Percentiles rank a stretch among this genome's conserved stretches.
Conservation (phyloP, 2,797 vertebrate species). For the Falco berigora region DNA sequence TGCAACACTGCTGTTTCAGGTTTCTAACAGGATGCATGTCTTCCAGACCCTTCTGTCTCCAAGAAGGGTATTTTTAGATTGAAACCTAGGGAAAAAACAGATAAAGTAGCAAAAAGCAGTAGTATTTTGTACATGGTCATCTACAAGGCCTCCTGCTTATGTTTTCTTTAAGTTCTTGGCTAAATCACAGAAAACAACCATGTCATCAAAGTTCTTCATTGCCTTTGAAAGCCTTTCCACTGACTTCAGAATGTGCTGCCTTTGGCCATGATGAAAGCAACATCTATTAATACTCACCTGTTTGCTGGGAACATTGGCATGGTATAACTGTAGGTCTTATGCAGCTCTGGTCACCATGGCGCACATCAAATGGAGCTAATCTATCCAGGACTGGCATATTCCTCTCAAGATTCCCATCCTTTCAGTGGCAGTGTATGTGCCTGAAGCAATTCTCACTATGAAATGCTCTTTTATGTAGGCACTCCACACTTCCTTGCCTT, state of each 20-base stretch:
- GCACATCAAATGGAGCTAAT: background rate
- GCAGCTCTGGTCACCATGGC: background rate
- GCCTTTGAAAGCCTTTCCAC: background rate
- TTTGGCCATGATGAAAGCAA: background rate
- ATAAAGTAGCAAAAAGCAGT: background rate
- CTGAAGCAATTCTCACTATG: background rate
- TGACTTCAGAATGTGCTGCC: background rate
- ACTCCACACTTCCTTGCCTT: background rate
- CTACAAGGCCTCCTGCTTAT: background rate
- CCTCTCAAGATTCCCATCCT: background rate
- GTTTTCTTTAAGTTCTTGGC: background rate
- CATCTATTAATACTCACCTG: background rate
- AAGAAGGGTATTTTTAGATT: background rate
- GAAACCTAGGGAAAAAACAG: background rate
- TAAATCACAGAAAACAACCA: background rate
- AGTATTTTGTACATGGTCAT: background rate
- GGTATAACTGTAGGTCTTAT: background rate
- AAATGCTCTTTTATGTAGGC: background rate
- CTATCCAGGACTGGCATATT: background rate
- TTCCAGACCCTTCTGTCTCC: background rate
- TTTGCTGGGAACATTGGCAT: background rate
- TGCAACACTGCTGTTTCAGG: background rate
- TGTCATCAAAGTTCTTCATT: background rate
- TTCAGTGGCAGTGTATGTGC: background rate
- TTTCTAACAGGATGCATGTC: background rate